phyloP scores from a whole-genome alignment of 2,113 vertebrate genomes.

The Nanorana parkeri region DNA sequence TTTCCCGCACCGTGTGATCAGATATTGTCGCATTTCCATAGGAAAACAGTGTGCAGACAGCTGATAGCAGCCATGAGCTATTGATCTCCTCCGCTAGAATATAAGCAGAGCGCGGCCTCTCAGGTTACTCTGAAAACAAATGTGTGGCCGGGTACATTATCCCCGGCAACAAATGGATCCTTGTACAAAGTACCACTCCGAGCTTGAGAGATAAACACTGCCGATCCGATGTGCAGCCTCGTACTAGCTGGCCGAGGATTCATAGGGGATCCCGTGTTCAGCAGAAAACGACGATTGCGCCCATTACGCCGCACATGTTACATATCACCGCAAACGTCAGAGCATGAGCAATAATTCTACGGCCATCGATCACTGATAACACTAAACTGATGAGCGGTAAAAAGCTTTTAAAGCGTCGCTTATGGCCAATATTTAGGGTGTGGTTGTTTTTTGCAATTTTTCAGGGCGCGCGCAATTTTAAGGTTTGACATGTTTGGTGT shows the following conservation, averaged over 20 bases:
- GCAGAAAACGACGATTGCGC: too few species aligned
- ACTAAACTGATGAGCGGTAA: too few species aligned
- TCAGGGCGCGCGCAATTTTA: too few species aligned
- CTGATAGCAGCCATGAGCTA: conserved; percentile 13
- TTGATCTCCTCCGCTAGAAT: neutral
- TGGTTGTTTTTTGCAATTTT: too few species aligned
- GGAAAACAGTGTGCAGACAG: conserved; percentile 13
- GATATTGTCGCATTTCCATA: neutral
- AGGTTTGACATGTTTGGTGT: too few species aligned
- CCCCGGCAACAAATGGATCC: conserved; percentile 1
- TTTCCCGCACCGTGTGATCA: neutral
- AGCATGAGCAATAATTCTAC: too few species aligned
- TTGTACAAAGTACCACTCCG: neutral
- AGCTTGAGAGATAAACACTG: neutral
- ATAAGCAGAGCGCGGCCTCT: conserved; percentile 4
- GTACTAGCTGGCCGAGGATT: neutral
- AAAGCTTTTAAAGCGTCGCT: too few species aligned
- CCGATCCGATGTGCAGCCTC: neutral
- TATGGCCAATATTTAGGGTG: too few species aligned
- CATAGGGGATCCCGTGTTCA: neutral
- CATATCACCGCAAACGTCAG: too few species aligned
- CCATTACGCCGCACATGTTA: too few species aligned
- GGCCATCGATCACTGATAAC: too few species aligned
- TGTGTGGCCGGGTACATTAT: neutral
- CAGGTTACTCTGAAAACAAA: conserved; percentile 5